These are phyloP conservation scores for Platycheirus rosarum DNA, from an alignment of 2,888 invertebrate genomes.

Conservation along the genomic window DNA sequence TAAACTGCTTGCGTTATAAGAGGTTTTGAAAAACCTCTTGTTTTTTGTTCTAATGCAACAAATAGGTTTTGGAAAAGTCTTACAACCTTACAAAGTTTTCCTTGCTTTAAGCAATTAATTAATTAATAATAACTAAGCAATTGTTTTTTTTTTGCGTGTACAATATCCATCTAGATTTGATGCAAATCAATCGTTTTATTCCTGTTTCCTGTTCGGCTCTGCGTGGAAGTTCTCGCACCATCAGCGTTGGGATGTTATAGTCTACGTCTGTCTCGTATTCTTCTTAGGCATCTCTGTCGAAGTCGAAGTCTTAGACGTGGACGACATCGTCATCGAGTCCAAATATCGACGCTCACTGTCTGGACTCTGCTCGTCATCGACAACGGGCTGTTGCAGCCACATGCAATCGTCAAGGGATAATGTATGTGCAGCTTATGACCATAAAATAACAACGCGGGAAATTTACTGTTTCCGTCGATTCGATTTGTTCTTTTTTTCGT, in stretches of 20 bases:
- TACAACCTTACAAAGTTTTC: too few species aligned
- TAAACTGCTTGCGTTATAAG: too few species aligned
- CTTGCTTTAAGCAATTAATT: too few species aligned
- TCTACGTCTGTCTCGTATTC: constrained; percentile 35
- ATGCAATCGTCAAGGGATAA: constrained; percentile 66
- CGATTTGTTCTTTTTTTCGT: constrained; percentile 32
- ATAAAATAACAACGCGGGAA: constrained; percentile 73
- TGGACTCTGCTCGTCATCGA: constrained; percentile 40
- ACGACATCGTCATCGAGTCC: constrained; percentile 42
- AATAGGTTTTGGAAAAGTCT: too few species aligned
- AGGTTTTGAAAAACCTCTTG: too few species aligned
- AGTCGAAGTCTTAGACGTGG: constrained; percentile 40
- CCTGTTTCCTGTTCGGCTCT: constrained; percentile 43
- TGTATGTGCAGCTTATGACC: constrained; percentile 71
- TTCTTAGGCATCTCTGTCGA: constrained; percentile 18
- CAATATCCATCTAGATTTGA: constrained; percentile 54
- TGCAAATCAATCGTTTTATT: constrained; percentile 70
- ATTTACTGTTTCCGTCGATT: constrained; percentile 73
- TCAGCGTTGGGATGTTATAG: constrained; percentile 58
- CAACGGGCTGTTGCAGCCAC: constrained; percentile 31
- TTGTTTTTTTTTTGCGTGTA: constrained; percentile 7
- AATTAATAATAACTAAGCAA: too few species aligned
- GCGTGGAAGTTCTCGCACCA: constrained; percentile 73
- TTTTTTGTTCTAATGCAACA: too few species aligned
- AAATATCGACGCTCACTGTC: constrained; percentile 16